Evolutionary conservation across 2,797 vertebrate genomes (phyloP).

Genomic region (Dipus sagitta): DNA sequence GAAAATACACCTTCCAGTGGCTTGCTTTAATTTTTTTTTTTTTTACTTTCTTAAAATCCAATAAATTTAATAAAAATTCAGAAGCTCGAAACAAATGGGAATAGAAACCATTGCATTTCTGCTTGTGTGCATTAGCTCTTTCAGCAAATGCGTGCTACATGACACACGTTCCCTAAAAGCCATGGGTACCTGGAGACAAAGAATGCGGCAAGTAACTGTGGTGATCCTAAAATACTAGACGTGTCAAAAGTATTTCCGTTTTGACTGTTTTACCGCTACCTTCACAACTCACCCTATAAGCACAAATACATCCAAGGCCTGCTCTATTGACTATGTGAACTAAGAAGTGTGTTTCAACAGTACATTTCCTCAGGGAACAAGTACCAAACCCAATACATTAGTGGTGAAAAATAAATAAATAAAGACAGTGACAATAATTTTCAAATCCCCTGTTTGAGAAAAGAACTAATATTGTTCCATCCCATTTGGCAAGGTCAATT

Average conservation of each 20-base stretch:
- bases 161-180: not conserved
- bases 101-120: conserved; percentile 1
- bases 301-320: conserved; percentile 52
- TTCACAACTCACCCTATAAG: conserved; percentile 24
- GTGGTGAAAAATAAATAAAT: not conserved
- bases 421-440: not conserved
- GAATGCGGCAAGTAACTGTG: not conserved
- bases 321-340: conserved; percentile 50
- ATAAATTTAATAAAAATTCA: conserved; percentile 55
- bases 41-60: conserved; percentile 37
- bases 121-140: not conserved
- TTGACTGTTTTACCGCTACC: conserved; percentile 22
- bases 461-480: not conserved
- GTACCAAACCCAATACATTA: conserved; percentile 41
- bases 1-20: not conserved
- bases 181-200: not conserved
- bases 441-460: conserved; percentile 11
- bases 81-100: conserved; percentile 51
- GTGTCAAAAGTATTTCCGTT: conserved; percentile 3
- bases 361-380: conserved; percentile 44
- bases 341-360: conserved; percentile 44
- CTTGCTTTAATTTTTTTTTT: conserved; percentile 15
- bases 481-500: not conserved
- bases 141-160: not conserved
- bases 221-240: conserved; percentile 45